Evolutionary conservation across 1,140 invertebrate genomes (phyloP), one percentile per base, ranked within the genome.

Genomic region (Artemia franciscana): DNA sequence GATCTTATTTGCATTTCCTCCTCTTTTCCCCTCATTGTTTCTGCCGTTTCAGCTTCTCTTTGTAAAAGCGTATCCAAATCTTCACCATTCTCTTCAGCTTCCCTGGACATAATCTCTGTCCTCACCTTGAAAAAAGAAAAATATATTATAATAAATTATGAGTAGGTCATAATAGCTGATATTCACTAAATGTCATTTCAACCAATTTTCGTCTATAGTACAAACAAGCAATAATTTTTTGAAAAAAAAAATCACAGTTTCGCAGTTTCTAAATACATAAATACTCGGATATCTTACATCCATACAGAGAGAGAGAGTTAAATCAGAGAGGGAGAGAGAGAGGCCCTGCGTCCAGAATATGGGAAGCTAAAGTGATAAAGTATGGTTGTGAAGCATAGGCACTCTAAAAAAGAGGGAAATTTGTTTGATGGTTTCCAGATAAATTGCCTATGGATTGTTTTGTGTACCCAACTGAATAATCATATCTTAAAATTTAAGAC

Each of bases 1-100:
- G 84, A 86, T 70, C 85, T 85, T 68, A 91, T 89, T 59, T 82
- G 79, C 73, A 86, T 81, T 68, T 87, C 86, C 65, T 88, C 84
- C 62, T 84, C 79, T 69, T 79, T 73, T 39, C 72, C 74, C 60
- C 81, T 80, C 26, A 75, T 73, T 63, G 73, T 69, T 2, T 74
- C 73, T 62, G 75, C 74, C 63, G 77, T 75, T 62, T 81, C 80
- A 76, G 75, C 57, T 77, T 80, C 66, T 64, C 58, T 59, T 60
- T 71, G 0, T 80, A 82, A 3, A 85, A 67, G 64, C 82, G 79
- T 67, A 12, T 91, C 87, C 75, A 88, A 80, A 69, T 88, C 83
- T 21, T 85, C 81, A 68, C 92, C 87, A 69, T 90, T 83, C n/a
- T n/a, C n/a, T 70, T 93, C 90, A 27, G 80, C 76, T 69, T 89